These are phyloP conservation scores for Caenorhabditis becei DNA, from an alignment of 2,888 invertebrate genomes.

Conservation along the genomic window DNA sequence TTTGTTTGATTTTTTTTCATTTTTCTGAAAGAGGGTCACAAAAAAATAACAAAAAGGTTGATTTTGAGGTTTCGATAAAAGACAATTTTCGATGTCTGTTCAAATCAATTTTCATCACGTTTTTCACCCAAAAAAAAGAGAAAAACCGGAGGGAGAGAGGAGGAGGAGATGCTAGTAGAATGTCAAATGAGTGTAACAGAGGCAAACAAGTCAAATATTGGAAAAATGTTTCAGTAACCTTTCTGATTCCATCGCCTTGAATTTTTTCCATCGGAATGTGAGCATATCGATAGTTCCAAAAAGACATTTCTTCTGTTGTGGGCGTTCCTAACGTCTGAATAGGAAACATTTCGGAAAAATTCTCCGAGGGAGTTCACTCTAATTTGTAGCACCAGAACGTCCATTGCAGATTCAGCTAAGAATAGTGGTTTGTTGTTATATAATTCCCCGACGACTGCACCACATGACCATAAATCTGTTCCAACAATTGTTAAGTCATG, in stretches of 20 bases:
- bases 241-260: conserved; percentile 55
- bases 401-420: conserved; percentile 42
- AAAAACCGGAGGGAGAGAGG: too few relatives aligned
- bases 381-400: conserved; percentile 55
- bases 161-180: too few relatives aligned
- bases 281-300: conserved; percentile 40
- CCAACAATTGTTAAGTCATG: background rate
- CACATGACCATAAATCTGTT: conserved; percentile 72
- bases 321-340: conserved; percentile 62
- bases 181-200: too few relatives aligned
- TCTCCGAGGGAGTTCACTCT: conserved; percentile 26
- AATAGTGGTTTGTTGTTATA: conserved; percentile 57
- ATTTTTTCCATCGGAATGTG: conserved; percentile 53
- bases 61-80: too few relatives aligned
- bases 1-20: too few relatives aligned
- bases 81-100: too few relatives aligned
- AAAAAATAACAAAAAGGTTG: too few relatives aligned
- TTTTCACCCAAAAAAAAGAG: too few relatives aligned
- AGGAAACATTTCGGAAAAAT: too few relatives aligned
- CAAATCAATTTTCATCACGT: too few relatives aligned
- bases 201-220: background rate
- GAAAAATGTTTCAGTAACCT: conserved; percentile 21
- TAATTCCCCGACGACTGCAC: conserved; percentile 69
- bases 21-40: too few relatives aligned
- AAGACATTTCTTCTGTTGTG: conserved; percentile 55